Evolutionary conservation across 2,797 vertebrate species (phyloP).

Genomic region (Chelon labrosus): DNA sequence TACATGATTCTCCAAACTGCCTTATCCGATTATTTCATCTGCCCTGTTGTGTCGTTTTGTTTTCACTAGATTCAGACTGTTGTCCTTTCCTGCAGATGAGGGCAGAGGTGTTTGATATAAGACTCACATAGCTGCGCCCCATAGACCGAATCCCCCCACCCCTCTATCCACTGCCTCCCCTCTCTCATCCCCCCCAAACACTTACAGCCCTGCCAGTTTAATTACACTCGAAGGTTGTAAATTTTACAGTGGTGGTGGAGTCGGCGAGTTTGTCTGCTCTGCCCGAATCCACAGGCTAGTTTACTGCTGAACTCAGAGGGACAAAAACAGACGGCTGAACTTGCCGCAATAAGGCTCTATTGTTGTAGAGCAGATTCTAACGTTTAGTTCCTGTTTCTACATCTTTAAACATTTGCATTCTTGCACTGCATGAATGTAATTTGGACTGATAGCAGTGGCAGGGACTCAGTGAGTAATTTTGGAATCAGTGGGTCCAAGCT

Average conservation of each 20-base stretch:
- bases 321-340: slow-evolving; percentile 38
- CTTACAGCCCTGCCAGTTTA: slow-evolving; percentile 70
- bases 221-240: slow-evolving; percentile 75
- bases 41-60: not conserved
- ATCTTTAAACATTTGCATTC: not conserved
- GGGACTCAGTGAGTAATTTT: not conserved
- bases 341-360: slow-evolving; percentile 5
- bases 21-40: not conserved
- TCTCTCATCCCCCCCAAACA: slow-evolving; percentile 19
- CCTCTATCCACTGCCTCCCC: not conserved
- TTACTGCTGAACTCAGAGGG: slow-evolving; percentile 37
- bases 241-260: slow-evolving; percentile 73
- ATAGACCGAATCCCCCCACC: not conserved
- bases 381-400: not conserved
- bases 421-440: not conserved
- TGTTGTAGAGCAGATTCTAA: slow-evolving; percentile 8
- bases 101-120: not conserved
- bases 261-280: slow-evolving; percentile 64
- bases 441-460: not conserved
- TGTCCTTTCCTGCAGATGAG: not conserved
- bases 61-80: not conserved
- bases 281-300: slow-evolving; percentile 61
- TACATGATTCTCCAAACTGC: not conserved
- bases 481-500: not conserved
- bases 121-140: slow-evolving; percentile 29